Evolutionary conservation across 2,888 invertebrate genomes (phyloP).

Genomic region (Acleris literana): DNA sequence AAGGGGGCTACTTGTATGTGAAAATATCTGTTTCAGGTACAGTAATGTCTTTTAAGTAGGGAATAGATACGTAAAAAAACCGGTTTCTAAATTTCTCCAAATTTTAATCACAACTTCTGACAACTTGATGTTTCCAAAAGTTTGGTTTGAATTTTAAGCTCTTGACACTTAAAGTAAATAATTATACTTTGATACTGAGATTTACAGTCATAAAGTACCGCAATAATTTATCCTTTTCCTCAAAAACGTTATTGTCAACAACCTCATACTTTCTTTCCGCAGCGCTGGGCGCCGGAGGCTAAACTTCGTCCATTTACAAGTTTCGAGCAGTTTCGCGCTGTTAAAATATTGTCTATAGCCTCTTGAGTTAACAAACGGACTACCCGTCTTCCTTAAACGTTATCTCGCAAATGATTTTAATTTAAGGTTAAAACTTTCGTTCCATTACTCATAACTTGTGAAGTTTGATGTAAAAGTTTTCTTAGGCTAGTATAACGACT

Average conservation of each 20-base stretch:
- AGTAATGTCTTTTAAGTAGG: too few species aligned
- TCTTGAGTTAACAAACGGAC: constrained; percentile 24
- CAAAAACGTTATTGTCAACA: constrained; percentile 36
- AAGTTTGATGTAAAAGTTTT: too few species aligned
- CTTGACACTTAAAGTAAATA: neutral
- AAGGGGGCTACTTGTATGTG: too few species aligned
- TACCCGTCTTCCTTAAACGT: constrained; percentile 23
- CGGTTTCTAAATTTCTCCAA: too few species aligned
- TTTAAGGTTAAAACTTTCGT: constrained; percentile 5
- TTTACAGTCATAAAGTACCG: constrained; percentile 7
- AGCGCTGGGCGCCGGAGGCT: constrained; percentile 3
- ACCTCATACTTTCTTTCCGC: constrained; percentile 8
- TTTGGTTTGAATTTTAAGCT: too few species aligned
- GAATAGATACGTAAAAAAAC: too few species aligned
- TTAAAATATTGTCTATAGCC: constrained; percentile 33
- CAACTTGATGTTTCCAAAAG: too few species aligned
- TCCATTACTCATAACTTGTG: too few species aligned
- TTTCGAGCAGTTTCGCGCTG: constrained; percentile 31
- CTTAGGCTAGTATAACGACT: too few species aligned
- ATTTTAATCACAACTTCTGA: too few species aligned
- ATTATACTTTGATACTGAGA: neutral
- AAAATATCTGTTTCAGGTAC: too few species aligned
- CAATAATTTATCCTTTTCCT: constrained; percentile 16
- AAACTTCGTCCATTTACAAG: constrained; percentile 33
- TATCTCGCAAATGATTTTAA: constrained; percentile 22